These are phyloP conservation scores for Pogonomyrmex barbatus DNA, from an alignment of 1,140 invertebrate genomes.

Conservation along the genomic window DNA sequence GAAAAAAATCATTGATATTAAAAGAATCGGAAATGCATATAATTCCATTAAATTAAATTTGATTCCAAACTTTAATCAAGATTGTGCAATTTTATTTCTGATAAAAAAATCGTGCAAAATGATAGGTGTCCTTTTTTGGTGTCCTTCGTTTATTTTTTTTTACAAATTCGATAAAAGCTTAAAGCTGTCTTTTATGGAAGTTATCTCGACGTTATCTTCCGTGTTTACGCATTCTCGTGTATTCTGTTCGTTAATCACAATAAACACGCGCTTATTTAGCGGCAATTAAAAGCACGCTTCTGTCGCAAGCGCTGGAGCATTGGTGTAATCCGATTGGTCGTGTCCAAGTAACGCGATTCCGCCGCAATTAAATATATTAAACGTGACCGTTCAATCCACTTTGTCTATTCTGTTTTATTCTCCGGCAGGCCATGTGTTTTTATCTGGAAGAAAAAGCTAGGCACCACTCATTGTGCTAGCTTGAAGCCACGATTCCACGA, in stretches of 20 bases:
- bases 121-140: not conserved
- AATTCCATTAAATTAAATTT: too few relatives aligned
- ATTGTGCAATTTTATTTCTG: too few relatives aligned
- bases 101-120: not conserved
- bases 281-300: not conserved
- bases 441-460: not conserved
- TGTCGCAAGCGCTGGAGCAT: not conserved
- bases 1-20: too few relatives aligned
- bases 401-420: not conserved
- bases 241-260: not conserved
- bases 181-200: too few relatives aligned
- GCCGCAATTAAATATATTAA: constrained; percentile 5
- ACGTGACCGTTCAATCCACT: not conserved
- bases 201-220: not conserved
- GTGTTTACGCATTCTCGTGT: not conserved
- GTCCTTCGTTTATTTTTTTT: not conserved
- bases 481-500: not conserved
- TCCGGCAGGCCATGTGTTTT: too few relatives aligned
- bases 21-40: too few relatives aligned
- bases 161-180: not conserved
- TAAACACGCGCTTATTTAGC: not conserved
- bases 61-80: too few relatives aligned
- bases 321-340: constrained; percentile 43
- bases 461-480: not conserved
- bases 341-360: constrained; percentile 61